phyloP scores from a whole-genome alignment of 2,797 vertebrate genomes.

The Darevskia mixta region DNA sequence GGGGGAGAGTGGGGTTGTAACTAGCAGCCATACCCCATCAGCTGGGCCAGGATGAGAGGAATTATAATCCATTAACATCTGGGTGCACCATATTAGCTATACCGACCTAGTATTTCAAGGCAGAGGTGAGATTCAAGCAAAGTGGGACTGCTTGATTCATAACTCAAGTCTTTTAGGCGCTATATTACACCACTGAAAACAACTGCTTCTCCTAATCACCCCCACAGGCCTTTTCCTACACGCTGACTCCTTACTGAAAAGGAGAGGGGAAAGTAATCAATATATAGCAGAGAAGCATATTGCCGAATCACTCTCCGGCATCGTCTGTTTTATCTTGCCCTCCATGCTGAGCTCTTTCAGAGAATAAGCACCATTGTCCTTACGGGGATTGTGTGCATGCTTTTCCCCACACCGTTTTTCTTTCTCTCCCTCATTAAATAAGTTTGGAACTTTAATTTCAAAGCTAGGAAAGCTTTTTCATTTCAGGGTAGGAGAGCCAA shows the following conservation, averaged over 20 bases:
- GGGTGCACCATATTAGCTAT: not conserved
- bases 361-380: not conserved
- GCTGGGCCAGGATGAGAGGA: not conserved
- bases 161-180: not conserved
- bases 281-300: not conserved
- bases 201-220: not conserved
- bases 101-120: not conserved
- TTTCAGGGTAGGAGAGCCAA: not conserved
- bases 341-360: not conserved
- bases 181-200: not conserved
- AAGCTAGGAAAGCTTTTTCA: not conserved
- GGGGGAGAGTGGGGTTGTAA: not conserved
- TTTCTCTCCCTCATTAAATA: constrained; percentile 4
- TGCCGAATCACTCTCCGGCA: not conserved
- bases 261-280: not conserved
- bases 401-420: not conserved
- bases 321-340: not conserved
- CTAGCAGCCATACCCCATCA: not conserved
- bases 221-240: not conserved
- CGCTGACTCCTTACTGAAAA: not conserved
- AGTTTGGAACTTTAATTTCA: constrained; percentile 10
- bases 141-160: not conserved
- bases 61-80: not conserved
- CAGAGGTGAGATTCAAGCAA: not conserved
- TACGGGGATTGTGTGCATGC: not conserved